phyloP scores from a whole-genome alignment of 2,113 vertebrate genomes.

The Cinclus mexicanus region DNA sequence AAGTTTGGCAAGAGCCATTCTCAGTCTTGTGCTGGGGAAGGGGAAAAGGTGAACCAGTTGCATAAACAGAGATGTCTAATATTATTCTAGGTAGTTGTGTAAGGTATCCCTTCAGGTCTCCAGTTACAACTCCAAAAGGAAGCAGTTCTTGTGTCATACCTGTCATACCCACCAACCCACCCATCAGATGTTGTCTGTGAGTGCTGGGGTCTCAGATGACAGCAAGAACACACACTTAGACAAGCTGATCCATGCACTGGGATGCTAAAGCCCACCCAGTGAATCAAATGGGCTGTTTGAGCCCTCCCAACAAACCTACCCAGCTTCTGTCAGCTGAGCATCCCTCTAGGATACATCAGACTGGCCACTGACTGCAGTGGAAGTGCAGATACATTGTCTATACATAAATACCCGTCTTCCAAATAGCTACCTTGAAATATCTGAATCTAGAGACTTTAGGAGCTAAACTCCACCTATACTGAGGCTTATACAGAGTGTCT shows the following conservation, averaged over 20 bases:
- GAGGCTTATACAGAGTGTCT: background rate
- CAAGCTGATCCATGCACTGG: background rate
- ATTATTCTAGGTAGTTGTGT: background rate
- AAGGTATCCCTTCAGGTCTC: background rate
- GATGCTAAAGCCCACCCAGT: background rate
- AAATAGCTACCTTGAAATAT: background rate
- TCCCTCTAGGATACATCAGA: background rate
- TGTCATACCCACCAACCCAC: background rate
- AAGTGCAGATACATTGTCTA: background rate
- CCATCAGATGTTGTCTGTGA: background rate
- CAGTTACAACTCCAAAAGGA: background rate
- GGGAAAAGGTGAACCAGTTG: background rate
- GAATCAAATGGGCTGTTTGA: background rate
- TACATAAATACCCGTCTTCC: background rate
- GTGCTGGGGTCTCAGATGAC: background rate
- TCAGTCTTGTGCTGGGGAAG: background rate
- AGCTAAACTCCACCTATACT: background rate
- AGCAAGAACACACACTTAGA: background rate
- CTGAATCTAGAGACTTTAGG: background rate
- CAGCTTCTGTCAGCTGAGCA: background rate
- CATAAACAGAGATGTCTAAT: background rate
- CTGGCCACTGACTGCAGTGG: background rate
- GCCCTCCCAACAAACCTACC: background rate
- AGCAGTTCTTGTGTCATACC: background rate
- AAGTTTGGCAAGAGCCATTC: background rate